Conservation (phyloP, 2,113 vertebrate species). For the Butorides virescens region DNA sequence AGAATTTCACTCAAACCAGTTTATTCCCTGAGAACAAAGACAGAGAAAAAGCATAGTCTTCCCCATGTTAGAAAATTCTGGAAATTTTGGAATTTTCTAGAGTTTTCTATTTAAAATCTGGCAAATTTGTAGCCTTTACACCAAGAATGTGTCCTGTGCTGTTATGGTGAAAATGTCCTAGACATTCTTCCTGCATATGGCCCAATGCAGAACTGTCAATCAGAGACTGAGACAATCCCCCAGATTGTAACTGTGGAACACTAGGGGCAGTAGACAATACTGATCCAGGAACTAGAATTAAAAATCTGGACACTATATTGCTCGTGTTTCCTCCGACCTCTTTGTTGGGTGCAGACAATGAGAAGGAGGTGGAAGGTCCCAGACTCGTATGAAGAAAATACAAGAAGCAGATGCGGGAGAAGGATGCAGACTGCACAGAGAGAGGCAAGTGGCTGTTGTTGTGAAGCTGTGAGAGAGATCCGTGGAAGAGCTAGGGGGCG, state of each 20-base stretch:
- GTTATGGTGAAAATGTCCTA: background rate
- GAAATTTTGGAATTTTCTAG: background rate
- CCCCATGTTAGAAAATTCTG: background rate
- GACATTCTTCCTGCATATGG: fast-evolving
- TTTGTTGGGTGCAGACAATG: background rate
- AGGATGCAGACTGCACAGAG: background rate
- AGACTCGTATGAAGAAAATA: fast-evolving
- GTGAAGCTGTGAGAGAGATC: background rate
- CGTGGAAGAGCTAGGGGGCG: background rate
- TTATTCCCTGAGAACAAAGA: background rate
- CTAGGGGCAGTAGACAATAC: fast-evolving
- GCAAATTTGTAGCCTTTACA: background rate
- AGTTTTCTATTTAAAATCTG: background rate
- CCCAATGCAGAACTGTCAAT: background rate
- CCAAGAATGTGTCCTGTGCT: background rate
- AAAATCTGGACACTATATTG: background rate
- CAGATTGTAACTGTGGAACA: background rate
- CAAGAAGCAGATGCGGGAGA: background rate
- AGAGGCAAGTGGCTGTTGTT: background rate
- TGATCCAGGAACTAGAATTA: background rate
- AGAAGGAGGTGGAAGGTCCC: background rate
- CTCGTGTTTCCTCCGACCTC: background rate
- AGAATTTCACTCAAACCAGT: background rate
- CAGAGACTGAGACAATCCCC: background rate
- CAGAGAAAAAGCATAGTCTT: background rate